Conservation (phyloP, 2,888 invertebrate species). For the Hoplodrina blanda region DNA sequence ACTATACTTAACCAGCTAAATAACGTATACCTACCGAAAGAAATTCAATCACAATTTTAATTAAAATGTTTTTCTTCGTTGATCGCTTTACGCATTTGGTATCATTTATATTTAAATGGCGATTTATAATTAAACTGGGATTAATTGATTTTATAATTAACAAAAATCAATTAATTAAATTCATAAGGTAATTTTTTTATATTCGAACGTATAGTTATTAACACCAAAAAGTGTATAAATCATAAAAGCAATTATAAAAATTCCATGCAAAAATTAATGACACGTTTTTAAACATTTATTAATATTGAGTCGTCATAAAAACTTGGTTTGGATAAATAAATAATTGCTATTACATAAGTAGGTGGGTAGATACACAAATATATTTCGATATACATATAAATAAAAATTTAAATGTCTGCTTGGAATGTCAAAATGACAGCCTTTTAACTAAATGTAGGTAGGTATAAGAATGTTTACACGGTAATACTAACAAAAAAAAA, state of each 20-base stretch:
- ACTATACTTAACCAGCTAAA: not conserved
- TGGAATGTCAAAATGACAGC: too few species aligned
- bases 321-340: constrained; percentile 42
- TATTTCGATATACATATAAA: not conserved
- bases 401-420: too few species aligned
- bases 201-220: constrained; percentile 3
- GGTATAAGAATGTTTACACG: too few species aligned
- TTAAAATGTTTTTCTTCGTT: constrained; percentile 1
- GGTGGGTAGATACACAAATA: constrained; percentile 12
- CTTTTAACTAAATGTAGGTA: too few species aligned
- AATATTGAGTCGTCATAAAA: constrained; percentile 46
- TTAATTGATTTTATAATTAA: constrained; percentile 27
- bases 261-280: constrained; percentile 19
- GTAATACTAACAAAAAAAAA: too few species aligned
- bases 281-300: constrained; percentile 22
- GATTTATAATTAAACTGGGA: constrained; percentile 26
- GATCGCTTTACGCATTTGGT: constrained; percentile 3
- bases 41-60: constrained; percentile 18
- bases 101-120: constrained; percentile 23
- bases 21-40: not conserved
- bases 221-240: constrained; percentile 24
- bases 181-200: constrained; percentile 6
- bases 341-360: constrained; percentile 51
- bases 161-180: constrained; percentile 29
- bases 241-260: constrained; percentile 38